Conservation (phyloP, 1,140 invertebrate species). For the Agraylea sexmaculata region DNA sequence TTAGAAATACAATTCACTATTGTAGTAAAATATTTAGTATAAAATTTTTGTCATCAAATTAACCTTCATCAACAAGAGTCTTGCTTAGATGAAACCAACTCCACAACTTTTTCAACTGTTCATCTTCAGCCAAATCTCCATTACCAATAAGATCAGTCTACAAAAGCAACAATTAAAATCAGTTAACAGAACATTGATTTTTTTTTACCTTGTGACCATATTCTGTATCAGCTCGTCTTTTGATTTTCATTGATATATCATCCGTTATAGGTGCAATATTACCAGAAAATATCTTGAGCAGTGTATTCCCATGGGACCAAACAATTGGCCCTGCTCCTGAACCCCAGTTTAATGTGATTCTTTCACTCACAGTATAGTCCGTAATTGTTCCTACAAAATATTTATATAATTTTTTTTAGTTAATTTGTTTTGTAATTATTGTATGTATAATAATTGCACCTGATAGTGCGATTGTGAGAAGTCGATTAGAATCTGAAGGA, state of each 20-base stretch:
- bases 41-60: conserved; percentile 4
- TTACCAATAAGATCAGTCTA: conserved; percentile 51
- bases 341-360: conserved; percentile 68
- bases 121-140: conserved; percentile 52
- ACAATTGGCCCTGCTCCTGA: conserved; percentile 55
- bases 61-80: conserved; percentile 53
- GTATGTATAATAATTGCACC: too few species aligned
- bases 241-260: conserved; percentile 66
- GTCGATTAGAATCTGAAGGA: conserved; percentile 60
- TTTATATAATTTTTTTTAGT: background rate
- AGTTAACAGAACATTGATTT: background rate
- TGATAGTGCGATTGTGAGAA: conserved; percentile 54
- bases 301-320: conserved; percentile 62
- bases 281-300: conserved; percentile 48
- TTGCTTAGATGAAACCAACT: conserved; percentile 63
- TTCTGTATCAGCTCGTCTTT: conserved; percentile 52
- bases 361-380: conserved; percentile 67
- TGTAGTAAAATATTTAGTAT: background rate
- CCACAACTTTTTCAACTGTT: conserved; percentile 56
- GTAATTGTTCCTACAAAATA: conserved; percentile 41
- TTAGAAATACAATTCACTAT: background rate
- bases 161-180: conserved; percentile 15
- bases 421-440: background rate
- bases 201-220: conserved; percentile 64
- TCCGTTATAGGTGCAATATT: conserved; percentile 42